Evolutionary conservation across 2,888 invertebrate species (phyloP).

Genomic region (Volucella inflata): DNA sequence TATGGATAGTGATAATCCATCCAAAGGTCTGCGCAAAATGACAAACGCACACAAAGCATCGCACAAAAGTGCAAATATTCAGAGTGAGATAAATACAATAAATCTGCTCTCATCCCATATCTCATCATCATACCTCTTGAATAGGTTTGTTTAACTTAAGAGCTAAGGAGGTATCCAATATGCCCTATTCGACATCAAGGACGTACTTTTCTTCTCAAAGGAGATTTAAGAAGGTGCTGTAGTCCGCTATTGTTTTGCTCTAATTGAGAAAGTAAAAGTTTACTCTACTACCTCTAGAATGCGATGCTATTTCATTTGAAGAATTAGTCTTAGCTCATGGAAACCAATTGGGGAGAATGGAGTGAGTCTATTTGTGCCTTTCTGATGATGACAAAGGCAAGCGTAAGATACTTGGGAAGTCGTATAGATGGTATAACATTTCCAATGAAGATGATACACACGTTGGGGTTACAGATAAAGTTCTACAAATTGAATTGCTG

Average conservation of each 20-base stretch:
- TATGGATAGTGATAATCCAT: constrained; percentile 24
- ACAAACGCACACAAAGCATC: constrained; percentile 37
- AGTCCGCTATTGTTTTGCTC: constrained; percentile 61
- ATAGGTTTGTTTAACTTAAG: constrained; percentile 56
- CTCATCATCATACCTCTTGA: constrained; percentile 2
- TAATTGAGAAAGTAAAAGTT: constrained; percentile 74
- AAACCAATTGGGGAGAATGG: not conserved
- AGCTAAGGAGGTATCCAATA: constrained; percentile 17
- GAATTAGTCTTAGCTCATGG: constrained; percentile 45
- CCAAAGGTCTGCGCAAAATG: constrained; percentile 9
- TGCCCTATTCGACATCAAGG: constrained; percentile 19
- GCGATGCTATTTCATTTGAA: constrained; percentile 70
- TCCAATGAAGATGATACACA: constrained; percentile 53
- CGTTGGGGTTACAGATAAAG: constrained; percentile 65
- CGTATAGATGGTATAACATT: constrained; percentile 33
- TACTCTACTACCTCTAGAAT: constrained; percentile 57
- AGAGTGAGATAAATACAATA: constrained; percentile 44
- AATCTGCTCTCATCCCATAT: constrained; percentile 42
- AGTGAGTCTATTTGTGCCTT: not conserved
- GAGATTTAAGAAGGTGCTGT: not conserved
- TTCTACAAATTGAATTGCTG: constrained; percentile 75
- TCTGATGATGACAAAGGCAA: constrained; percentile 48
- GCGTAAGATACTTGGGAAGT: constrained; percentile 14
- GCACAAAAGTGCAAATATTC: constrained; percentile 60
- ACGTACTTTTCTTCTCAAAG: not conserved